Base-by-base conservation (phyloP, 2,888 invertebrate genomes). In the Octodonta nipae region DNA sequence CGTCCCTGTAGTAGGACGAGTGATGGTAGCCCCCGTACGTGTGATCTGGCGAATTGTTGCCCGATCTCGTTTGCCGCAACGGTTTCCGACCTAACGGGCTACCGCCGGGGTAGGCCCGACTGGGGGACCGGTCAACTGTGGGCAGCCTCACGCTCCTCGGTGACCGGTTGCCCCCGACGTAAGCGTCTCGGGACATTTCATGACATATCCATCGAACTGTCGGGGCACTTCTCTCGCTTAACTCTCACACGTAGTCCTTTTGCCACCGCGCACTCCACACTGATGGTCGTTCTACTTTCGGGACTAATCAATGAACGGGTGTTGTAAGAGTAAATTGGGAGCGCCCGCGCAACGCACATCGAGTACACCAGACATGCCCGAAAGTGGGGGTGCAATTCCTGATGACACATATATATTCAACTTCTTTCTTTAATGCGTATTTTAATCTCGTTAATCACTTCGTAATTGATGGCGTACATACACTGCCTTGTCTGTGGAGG, bases 121-220 rank as follows among this genome's bases (percentile, higher is more conserved):
- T 82, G 62, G 86, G 86, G 64, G 84, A 83, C 62, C 85, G 78
- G 75, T 87, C 86, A 64, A 85, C 85, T 62, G 84, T 85, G 60
- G 86, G 85, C 67, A 86, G 68, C 63, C 77, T 79, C 67, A 75
- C 69, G 60, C 68, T 66, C 55, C 75, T 68, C 68, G 77, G 70
- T 68, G 74, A 71, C 67, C 77, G 65, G 68, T 70, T 62, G 63
- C 71, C 65, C 70, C 64, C 65, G 58, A 63, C 63, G 61, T 73
- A 73, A 60, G 70, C 69, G 62, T 73, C 72, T 50, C 72, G 67
- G 55, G 72, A 73, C 73, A 71, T 71, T 54, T 63, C 62, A 60
- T 61, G 60, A 47, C 60, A 58, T 57, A 46, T 47, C 50, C 27
- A n/a, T n/a, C n/a, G 10, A n/a, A 13, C 44, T 14, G 12, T 3